Conservation (phyloP, 2,113 vertebrate genomes). For the Motacilla alba region DNA sequence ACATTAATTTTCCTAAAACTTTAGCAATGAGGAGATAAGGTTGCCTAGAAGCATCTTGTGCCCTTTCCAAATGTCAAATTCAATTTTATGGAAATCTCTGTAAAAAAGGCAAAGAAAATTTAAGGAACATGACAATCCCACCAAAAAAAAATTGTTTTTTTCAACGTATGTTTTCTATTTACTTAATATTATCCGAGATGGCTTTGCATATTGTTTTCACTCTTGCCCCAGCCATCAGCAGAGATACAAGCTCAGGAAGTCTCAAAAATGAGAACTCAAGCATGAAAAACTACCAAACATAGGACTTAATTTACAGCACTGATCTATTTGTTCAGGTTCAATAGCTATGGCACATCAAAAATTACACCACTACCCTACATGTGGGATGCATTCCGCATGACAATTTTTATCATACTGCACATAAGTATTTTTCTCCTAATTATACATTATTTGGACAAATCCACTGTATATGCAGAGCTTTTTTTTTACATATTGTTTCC, state of each 20-base stretch:
- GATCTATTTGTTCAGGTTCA: not conserved
- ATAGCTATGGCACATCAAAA: not conserved
- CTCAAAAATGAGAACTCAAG: not conserved
- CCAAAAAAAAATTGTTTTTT: not conserved
- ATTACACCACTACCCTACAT: not conserved
- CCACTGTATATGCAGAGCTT: not conserved
- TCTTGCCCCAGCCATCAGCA: not conserved
- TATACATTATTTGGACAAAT: not conserved
- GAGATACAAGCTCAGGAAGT: not conserved
- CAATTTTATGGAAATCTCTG: not conserved
- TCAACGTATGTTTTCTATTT: not conserved
- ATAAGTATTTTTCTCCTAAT: not conserved
- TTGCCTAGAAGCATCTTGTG: not conserved
- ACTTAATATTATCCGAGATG: not conserved
- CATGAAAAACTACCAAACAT: not conserved
- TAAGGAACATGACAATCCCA: not conserved
- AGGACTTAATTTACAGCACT: not conserved
- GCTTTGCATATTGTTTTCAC: not conserved
- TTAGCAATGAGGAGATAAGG: not conserved
- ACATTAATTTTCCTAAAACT: not conserved
- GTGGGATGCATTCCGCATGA: not conserved
- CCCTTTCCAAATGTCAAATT: conserved; percentile 22
- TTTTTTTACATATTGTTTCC: not conserved
- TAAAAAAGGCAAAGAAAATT: not conserved
- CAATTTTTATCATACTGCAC: not conserved